Evolutionary conservation across 2,113 vertebrate genomes (phyloP).

Genomic region (Taurulus bubalis): DNA sequence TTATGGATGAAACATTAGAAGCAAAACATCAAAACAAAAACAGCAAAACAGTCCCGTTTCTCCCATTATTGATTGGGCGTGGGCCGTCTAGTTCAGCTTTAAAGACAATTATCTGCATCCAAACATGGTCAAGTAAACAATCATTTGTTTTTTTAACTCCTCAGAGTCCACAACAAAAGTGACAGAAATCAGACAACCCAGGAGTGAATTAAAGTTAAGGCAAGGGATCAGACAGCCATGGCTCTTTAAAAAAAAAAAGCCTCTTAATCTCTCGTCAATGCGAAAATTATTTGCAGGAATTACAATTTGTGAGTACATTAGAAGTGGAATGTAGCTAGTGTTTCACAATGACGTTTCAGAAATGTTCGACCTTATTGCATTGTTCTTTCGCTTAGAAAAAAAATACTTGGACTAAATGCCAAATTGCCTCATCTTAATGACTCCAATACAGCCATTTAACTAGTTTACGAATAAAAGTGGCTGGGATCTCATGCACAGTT

Average conservation of each 20-base stretch:
- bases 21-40: constrained; percentile 5
- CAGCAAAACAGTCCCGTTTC: not conserved
- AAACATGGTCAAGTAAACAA: not conserved
- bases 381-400: not conserved
- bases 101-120: not conserved
- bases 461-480: not conserved
- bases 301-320: not conserved
- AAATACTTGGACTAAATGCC: not conserved
- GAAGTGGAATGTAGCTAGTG: constrained; percentile 10
- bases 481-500: not conserved
- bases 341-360: not conserved
- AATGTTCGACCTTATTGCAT: not conserved
- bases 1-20: not conserved
- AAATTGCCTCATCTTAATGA: not conserved
- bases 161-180: not conserved
- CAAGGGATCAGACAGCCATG: constrained; percentile 36
- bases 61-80: not conserved
- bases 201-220: constrained; percentile 49
- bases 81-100: not conserved
- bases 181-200: constrained; percentile 9
- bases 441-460: not conserved
- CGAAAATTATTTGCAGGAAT: not conserved
- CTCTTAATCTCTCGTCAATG: not conserved
- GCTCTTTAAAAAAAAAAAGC: not conserved
- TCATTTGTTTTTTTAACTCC: not conserved